Percentiles rank a stretch among this genome's conserved stretches.
Conservation (phyloP, 2,113 vertebrate species). For the Cinclus cinclus region DNA sequence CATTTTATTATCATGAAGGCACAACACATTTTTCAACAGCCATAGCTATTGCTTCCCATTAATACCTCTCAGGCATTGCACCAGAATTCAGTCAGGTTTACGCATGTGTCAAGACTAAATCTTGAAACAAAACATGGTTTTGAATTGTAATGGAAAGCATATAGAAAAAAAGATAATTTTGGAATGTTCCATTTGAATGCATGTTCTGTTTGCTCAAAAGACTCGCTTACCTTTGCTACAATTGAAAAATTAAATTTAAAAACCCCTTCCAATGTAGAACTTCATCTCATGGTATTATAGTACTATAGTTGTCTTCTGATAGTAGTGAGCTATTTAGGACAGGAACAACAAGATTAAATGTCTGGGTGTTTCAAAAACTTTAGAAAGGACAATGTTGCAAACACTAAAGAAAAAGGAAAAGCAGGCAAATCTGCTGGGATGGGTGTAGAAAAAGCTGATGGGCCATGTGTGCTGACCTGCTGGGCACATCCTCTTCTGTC, state of each 20-base stretch:
- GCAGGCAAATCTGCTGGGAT: neutral
- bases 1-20: neutral
- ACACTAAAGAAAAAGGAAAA: neutral
- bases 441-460: neutral
- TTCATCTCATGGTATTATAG: neutral
- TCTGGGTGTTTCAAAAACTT: neutral
- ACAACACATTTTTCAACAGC: neutral
- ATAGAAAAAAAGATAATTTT: neutral
- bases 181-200: neutral
- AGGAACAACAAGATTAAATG: neutral
- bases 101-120: neutral
- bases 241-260: neutral
- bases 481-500: conserved; percentile 82
- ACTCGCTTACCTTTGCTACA: neutral
- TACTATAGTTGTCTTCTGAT: neutral
- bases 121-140: neutral
- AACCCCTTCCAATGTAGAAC: neutral
- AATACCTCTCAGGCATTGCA: neutral
- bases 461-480: conserved; percentile 78
- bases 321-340: neutral
- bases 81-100: neutral
- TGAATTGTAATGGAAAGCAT: neutral
- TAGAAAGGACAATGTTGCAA: neutral
- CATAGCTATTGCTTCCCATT: neutral
- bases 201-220: neutral